Percentiles rank a stretch among this genome's conserved stretches.
phyloP scores from a whole-genome alignment of 1,140 invertebrate genomes.

The Pseudomyrmex pallidus region DNA sequence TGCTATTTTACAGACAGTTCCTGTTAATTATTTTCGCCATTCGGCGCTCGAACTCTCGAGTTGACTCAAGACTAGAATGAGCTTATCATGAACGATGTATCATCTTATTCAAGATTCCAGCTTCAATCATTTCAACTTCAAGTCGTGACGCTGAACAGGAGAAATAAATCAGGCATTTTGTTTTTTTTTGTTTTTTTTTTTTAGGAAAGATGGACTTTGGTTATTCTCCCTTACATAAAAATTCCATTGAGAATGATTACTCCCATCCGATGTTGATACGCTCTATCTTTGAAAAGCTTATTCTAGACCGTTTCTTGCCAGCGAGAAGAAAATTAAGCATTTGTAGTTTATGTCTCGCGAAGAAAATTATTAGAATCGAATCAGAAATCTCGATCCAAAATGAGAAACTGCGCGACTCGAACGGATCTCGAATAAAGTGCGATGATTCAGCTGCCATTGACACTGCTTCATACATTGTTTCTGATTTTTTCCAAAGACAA shows the following conservation, averaged over 20 bases:
- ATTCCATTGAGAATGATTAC: conserved; percentile 27
- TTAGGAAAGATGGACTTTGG: conserved; percentile 32
- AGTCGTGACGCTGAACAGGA: neutral
- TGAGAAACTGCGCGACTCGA: conserved; percentile 10
- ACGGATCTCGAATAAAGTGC: conserved; percentile 1
- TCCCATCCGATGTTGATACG: conserved; percentile 14
- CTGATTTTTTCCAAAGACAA: too few species aligned
- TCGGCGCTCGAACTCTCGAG: conserved; percentile 6
- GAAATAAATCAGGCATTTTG: neutral
- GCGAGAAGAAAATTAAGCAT: conserved; percentile 34
- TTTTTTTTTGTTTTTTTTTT: neutral
- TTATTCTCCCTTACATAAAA: conserved; percentile 40
- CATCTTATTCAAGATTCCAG: conserved; percentile 9
- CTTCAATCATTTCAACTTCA: conserved; percentile 19
- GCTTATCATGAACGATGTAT: conserved; percentile 31
- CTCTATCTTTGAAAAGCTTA: conserved; percentile 43
- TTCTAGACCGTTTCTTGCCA: conserved; percentile 44
- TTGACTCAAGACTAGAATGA: conserved; percentile 43
- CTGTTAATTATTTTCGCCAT: conserved; percentile 25
- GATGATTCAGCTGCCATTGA: conserved; percentile 44
- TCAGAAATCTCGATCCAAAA: neutral
- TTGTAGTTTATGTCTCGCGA: neutral
- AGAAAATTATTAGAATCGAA: neutral
- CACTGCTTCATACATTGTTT: neutral
- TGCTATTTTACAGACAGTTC: conserved; percentile 23